Evolutionary conservation across 1,140 invertebrate genomes (phyloP).

Genomic region (Drosophila tani): DNA sequence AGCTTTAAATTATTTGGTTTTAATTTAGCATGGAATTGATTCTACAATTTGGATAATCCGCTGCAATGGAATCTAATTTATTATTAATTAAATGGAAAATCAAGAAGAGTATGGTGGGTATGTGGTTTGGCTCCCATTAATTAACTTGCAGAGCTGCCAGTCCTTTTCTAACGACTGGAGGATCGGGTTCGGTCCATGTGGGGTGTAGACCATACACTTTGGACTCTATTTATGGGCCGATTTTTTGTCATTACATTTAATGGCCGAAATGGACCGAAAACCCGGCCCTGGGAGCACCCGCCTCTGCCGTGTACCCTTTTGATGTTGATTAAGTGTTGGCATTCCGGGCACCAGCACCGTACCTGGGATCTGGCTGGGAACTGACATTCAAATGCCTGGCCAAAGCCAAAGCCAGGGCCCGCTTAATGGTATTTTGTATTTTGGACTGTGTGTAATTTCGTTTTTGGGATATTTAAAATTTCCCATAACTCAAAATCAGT

Average conservation of each 20-base stretch:
- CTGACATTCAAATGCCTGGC: slow-evolving; percentile 29
- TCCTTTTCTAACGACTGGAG: slow-evolving; percentile 5
- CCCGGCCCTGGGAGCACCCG: slow-evolving; percentile 31
- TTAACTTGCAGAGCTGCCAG: slow-evolving; percentile 4
- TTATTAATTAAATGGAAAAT: no score
- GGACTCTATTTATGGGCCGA: slow-evolving; percentile 7
- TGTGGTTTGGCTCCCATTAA: slow-evolving; percentile 1
- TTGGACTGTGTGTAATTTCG: slow-evolving; percentile 58
- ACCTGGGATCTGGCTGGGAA: not conserved
- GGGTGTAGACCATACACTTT: slow-evolving; percentile 38
- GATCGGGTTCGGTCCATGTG: not conserved
- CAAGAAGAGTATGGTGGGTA: no score
- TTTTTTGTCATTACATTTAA: slow-evolving; percentile 78
- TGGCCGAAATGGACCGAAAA: slow-evolving; percentile 44
- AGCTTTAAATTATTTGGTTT: no score
- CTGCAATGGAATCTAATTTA: no score
- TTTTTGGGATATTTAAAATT: slow-evolving; percentile 67
- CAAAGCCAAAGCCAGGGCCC: slow-evolving; percentile 30
- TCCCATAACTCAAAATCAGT: slow-evolving; percentile 80
- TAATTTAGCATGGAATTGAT: no score
- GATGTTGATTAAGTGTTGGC: slow-evolving; percentile 48
- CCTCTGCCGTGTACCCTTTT: slow-evolving; percentile 11
- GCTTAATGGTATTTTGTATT: slow-evolving; percentile 68
- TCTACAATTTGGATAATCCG: no score
- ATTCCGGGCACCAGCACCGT: slow-evolving; percentile 1